A percentile compares a stretch with the other conserved stretches of the same genome.
These are phyloP conservation scores for Leptinotarsa peninsularis DNA, from an alignment of 2,888 invertebrate genomes.

Conservation along the genomic window DNA sequence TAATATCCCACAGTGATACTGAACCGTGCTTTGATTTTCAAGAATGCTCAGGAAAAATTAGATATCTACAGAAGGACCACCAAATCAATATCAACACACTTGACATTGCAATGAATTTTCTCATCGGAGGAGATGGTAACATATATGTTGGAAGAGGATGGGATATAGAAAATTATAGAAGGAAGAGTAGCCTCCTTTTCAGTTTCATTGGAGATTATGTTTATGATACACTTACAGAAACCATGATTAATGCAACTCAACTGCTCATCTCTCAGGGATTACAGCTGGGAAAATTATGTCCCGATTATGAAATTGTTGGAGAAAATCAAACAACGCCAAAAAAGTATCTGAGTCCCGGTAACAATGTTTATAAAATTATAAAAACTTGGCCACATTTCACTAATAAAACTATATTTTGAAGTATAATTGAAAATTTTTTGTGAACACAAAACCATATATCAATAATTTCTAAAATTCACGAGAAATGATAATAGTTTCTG, in stretches of 20 bases:
- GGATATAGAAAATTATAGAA: constrained; percentile 69
- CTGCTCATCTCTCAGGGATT: constrained; percentile 66
- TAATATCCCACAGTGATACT: constrained; percentile 67
- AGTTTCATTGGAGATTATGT: constrained; percentile 68
- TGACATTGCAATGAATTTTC: constrained; percentile 56
- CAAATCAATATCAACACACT: constrained; percentile 53
- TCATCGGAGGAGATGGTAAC: constrained; percentile 71
- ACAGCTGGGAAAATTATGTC: constrained; percentile 62
- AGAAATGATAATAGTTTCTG: too few relatives aligned
- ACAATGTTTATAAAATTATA: constrained; percentile 66
- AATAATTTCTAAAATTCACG: too few relatives aligned
- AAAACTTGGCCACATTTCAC: constrained; percentile 67
- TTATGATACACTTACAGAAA: constrained; percentile 62
- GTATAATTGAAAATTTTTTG: not conserved
- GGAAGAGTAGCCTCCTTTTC: constrained; percentile 65
- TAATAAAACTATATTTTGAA: constrained; percentile 23
- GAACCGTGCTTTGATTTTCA: constrained; percentile 63
- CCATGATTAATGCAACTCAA: constrained; percentile 66
- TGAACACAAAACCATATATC: too few relatives aligned
- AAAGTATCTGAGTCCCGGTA: constrained; percentile 68
- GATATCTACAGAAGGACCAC: constrained; percentile 65
- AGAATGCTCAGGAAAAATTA: constrained; percentile 67
- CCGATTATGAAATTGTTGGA: constrained; percentile 68
- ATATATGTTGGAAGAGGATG: constrained; percentile 70
- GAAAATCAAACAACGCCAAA: constrained; percentile 68